Evolutionary conservation across 1,140 invertebrate species (phyloP), one percentile per base, ranked within the genome.

Genomic region (Pogonognathellus flavescens): DNA sequence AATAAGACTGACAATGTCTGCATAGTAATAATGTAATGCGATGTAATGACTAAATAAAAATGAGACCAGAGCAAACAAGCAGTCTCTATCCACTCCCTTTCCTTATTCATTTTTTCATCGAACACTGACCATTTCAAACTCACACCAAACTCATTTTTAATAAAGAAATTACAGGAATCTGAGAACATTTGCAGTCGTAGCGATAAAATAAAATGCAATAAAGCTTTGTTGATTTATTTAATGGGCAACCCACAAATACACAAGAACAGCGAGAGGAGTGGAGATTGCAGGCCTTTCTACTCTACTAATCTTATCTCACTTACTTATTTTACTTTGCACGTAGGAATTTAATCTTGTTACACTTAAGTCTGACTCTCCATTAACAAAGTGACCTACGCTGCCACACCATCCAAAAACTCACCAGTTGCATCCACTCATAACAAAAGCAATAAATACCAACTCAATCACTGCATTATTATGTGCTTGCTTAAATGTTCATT

Each of bases 221-320:
- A 66, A 66, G 62, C 62, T 22, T 22, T 66, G 20, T 66, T 66
- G n/a, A 25, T 25, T 66, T 11, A 55, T 11, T 20, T 25, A 25
- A 5, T 66, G 20, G 18, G 9, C 31, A 41, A 41, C 31, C 1
- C 31, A 41, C 31, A 41, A 41, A 41, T 6, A 41, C 31, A 41
- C 31, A 41, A n/a, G 31, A 41, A 41, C 1, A 66, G 57, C 57
- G 11, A 18, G 18, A 60, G n/a, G 59, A 60, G 20, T 66, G 14
- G 16, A 66, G 62, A 66, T 66, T 49, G 11, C 70, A 66, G 25
- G 10, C 70, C 70, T 76, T 76, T 76, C 70, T 76, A 76, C 70
- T 76, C 70, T 50, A 76, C 70, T 76, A 49, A 76, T 76, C 70
- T 76, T 76, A 76, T 76, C 70, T 49, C 41, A 76, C 31, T 3